Percentiles rank a stretch among this genome's conserved stretches.
phyloP scores from a whole-genome alignment of 2,888 invertebrate genomes.

The Sycophila texana region DNA sequence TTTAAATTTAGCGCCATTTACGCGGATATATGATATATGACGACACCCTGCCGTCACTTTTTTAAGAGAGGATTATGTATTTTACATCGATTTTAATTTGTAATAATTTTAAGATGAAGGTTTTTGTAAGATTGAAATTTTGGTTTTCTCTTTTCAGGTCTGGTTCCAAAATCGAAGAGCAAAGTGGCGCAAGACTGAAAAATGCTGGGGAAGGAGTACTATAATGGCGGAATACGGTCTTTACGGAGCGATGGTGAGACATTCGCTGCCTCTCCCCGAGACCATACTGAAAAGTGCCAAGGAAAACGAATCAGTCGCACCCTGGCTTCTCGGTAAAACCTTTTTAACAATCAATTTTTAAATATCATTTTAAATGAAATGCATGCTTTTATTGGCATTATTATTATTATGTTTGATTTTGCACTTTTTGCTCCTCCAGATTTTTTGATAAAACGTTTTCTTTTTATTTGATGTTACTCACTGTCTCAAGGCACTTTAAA shows the following conservation, averaged over 20 bases:
- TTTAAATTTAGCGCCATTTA: too few relatives aligned
- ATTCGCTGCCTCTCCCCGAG: conserved; percentile 98
- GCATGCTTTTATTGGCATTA: conserved; percentile 24
- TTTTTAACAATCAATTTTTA: conserved; percentile 20
- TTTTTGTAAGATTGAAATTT: too few relatives aligned
- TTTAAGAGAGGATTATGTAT: too few relatives aligned
- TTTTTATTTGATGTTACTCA: conserved; percentile 15
- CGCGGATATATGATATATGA: too few relatives aligned
- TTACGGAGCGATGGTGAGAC: conserved; percentile 99
- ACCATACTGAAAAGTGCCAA: conserved; percentile 98
- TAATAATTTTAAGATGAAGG: too few relatives aligned
- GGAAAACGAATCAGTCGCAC: conserved; percentile 97
- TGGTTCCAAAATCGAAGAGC: conserved; percentile 99
- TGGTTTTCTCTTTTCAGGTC: conserved; percentile 82
- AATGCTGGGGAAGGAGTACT: conserved; percentile 99
- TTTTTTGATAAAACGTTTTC: conserved; percentile 45
- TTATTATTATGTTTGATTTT: conserved; percentile 35
- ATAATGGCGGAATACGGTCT: conserved; percentile 99
- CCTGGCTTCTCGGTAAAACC: conserved; percentile 96
- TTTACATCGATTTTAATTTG: too few relatives aligned
- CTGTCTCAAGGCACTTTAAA: too few relatives aligned
- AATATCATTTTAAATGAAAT: conserved; percentile 7
- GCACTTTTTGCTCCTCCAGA: conserved; percentile 42
- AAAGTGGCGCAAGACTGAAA: conserved; percentile 99
- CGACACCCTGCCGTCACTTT: too few relatives aligned